phyloP scores from a whole-genome alignment of 2,888 invertebrate species.

The Autographa gamma region DNA sequence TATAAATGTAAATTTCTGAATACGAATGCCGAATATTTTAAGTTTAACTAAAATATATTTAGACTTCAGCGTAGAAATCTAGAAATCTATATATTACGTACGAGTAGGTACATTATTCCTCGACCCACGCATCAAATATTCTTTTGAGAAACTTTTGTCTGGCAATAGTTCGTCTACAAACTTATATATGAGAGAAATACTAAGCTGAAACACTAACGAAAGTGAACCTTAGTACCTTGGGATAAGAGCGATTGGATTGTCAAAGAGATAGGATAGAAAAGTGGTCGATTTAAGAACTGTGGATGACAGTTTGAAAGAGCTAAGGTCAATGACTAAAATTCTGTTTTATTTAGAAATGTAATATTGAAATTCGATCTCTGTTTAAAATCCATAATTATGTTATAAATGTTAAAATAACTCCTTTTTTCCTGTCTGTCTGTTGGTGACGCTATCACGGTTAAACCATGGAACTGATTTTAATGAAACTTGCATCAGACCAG shows the following conservation, averaged over 20 bases:
- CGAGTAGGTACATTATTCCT: too few species aligned
- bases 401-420: too few species aligned
- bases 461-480: too few species aligned
- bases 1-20: conserved; percentile 4
- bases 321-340: background rate
- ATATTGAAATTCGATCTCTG: too few species aligned
- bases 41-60: conserved; percentile 4
- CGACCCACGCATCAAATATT: conserved; percentile 1
- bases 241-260: background rate
- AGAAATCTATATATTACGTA: background rate
- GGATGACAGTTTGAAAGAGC: background rate
- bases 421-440: too few species aligned
- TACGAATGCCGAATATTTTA: background rate
- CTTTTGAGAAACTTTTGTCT: background rate
- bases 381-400: too few species aligned
- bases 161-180: background rate
- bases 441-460: too few species aligned
- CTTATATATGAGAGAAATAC: background rate
- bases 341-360: background rate
- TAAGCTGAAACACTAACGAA: background rate
- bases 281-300: background rate
- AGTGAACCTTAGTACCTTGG: background rate
- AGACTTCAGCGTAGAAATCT: background rate
- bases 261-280: background rate
- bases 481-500: too few species aligned